Base-by-base conservation (phyloP, 2,888 invertebrate genomes). In the Salticus scenicus region DNA sequence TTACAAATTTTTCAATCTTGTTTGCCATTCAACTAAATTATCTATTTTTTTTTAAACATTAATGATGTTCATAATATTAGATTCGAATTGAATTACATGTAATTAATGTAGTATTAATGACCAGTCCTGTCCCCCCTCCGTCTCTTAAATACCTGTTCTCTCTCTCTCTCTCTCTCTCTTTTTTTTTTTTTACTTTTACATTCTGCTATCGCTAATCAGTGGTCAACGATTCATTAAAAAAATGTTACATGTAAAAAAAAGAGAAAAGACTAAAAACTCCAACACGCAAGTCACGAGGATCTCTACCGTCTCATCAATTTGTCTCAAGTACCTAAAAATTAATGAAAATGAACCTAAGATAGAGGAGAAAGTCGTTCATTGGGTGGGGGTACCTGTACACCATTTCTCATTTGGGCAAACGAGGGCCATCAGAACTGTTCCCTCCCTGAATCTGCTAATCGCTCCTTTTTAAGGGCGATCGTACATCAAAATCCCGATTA, bases 381-480 rank as follows among this genome's bases (percentile, higher is more conserved):
- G 82, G 76, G 66, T 51, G 82, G n/a, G n/a, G 82, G 76, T 27
- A 42, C 67, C 33, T 33, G 42, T 51, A 31, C 51, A 63, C 74
- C 82, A 82, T 82, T 76, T 82, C 82, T 82, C 82, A 82, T 82
- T 82, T 82, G 57, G 31, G 31, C 69, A 57, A 80, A 82, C 76
- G 82, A 82, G 71, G 64, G 64, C 82, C 33, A 66, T 57, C 57
- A 69, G 64, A 82, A 76, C 17, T 14, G 20, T 47, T 66, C 66
- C 72, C 42, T 27, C 66, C 66, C 69, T 33, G 1, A 73, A 69
- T 51, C 75, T 76, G 82, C 76, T 82, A 82, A 82, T 82, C 82
- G 82, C 33, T 70, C 74, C 47, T 63, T 72, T 82, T 82, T 64
- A 71, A 14, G 57, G 20, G 27, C 7, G 71, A 42, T 82, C 82